Conservation (phyloP, 2,797 vertebrate species). For the Sebastes iracundus region DNA sequence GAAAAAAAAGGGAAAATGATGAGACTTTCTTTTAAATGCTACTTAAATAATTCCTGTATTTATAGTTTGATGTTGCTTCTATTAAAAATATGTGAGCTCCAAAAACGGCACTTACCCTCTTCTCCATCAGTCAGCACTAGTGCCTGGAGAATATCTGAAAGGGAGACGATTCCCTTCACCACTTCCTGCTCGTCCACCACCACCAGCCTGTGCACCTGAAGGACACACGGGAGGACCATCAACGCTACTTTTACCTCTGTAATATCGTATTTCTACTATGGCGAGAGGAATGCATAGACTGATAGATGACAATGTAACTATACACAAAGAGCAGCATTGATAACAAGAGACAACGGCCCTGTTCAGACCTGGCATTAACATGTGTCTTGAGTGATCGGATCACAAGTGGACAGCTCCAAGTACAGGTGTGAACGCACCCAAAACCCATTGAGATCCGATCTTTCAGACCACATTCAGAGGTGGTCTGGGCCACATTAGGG, state of each 20-base stretch:
- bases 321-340: background rate
- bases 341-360: background rate
- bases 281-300: background rate
- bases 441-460: too few species aligned
- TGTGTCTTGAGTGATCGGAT: too few species aligned
- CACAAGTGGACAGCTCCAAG: too few species aligned
- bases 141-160: conserved; percentile 96
- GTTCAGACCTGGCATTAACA: too few species aligned
- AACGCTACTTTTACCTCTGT: background rate
- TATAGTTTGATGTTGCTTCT: background rate
- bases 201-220: conserved; percentile 94
- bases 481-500: too few species aligned
- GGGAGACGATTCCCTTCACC: conserved; percentile 95
- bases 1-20: background rate
- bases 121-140: conserved; percentile 89
- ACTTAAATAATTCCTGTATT: background rate
- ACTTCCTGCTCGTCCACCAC: conserved; percentile 94
- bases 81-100: background rate
- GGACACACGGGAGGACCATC: background rate
- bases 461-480: too few species aligned
- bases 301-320: background rate
- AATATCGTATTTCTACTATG: background rate
- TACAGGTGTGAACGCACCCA: too few species aligned
- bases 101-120: conserved; percentile 64
- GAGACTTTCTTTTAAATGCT: background rate